Evolutionary conservation across 2,797 vertebrate genomes (phyloP), one percentile per base, ranked within the genome.

Genomic region (Chromobotia macracanthus): DNA sequence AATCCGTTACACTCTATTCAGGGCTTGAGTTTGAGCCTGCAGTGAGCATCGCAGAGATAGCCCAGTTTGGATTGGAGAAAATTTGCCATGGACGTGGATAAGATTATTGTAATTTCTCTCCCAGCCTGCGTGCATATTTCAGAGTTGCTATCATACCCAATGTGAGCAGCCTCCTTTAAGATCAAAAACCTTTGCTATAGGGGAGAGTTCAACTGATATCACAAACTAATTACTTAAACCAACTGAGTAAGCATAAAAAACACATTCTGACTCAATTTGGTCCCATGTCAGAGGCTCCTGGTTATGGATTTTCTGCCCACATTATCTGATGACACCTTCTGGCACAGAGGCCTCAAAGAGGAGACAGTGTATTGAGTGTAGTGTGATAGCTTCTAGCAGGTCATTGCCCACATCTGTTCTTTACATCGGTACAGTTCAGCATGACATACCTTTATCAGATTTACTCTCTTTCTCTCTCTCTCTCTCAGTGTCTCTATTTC

Each of bases 221-320:
- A 82, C 82, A 25, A 78, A 86, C 90, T 87, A 92, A 93, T 93
- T 92, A 92, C 90, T 87, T 85, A 83, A 90, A 91, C 72, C 80
- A 82, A 86, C 89, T 88, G 89, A 93, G 87, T 90, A 91, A 90
- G 91, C 91, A 91, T 84, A 91, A 85, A 48, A 75, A 75, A 74
- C 80, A 81, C 80, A 81, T 81, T 84, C 83, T 51, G 78, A 82
- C 83, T 87, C 83, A 48, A 84, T 84, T 85, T 82, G 73, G 72
- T 16, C 78, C 58, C 46, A 75, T 85, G 63, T 85, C 82, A 77
- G 48, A 84, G 80, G 78, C 84, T 77, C 80, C 41, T 71, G 73
- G 64, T 83, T 89, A 90, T 81, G 61, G 86, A 90, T 91, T 89
- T 88, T 83, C 80, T 89, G 83, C 90, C 88, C 66, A 72, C 55